These are phyloP conservation scores for Anthoscopus minutus DNA, from an alignment of 2,113 vertebrate species.

Conservation along the genomic window DNA sequence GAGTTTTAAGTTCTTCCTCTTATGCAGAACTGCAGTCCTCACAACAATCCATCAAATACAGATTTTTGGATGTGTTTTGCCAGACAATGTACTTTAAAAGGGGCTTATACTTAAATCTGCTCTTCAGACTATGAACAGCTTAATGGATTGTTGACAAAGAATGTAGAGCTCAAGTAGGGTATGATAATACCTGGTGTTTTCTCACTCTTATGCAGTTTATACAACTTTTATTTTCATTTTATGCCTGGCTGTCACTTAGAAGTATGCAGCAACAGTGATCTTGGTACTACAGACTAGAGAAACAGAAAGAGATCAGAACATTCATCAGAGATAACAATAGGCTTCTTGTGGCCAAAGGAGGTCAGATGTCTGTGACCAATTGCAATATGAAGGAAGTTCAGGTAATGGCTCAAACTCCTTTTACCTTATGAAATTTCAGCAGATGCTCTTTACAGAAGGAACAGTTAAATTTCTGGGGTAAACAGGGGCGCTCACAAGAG, in stretches of 20 bases:
- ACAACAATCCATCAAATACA: background rate
- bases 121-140: background rate
- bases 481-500: background rate
- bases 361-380: background rate
- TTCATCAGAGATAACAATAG: background rate
- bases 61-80: slow-evolving; percentile 8
- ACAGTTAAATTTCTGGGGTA: background rate
- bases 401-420: background rate
- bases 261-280: background rate
- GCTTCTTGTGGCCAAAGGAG: background rate
- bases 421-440: background rate
- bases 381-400: background rate
- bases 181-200: background rate
- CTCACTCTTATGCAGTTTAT: background rate
- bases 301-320: background rate
- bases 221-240: background rate
- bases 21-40: background rate
- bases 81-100: background rate
- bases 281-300: background rate
- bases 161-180: background rate
- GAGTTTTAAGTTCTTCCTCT: background rate
- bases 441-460: background rate
- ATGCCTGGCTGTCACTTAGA: background rate
- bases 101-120: background rate
- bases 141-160: slow-evolving; percentile 22